Percentiles rank a stretch among this genome's conserved stretches.
Conservation (phyloP, 2,797 vertebrate species). For the Fratercula arctica region DNA sequence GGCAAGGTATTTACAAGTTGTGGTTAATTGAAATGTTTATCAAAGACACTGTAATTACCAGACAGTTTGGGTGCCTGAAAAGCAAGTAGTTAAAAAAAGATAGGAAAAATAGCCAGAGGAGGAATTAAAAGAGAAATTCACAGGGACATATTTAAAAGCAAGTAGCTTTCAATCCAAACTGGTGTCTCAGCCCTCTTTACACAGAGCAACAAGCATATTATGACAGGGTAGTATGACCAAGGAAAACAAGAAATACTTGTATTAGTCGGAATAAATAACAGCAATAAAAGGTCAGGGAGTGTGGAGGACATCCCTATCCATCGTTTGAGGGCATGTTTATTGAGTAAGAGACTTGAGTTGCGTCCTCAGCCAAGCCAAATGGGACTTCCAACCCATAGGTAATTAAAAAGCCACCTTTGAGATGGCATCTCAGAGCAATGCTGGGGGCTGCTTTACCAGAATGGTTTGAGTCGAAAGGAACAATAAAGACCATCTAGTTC, state of each 20-base stretch:
- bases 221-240: neutral
- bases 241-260: neutral
- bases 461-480: no score
- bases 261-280: neutral
- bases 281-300: neutral
- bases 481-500: no score
- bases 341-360: neutral
- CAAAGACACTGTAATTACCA: constrained; percentile 47
- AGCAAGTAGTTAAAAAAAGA: neutral
- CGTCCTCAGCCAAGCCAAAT: neutral
- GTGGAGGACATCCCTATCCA: fast-evolving
- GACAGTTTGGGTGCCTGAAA: neutral
- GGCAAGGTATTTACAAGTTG: constrained; percentile 35
- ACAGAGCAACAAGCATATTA: neutral
- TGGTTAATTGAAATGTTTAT: constrained; percentile 39
- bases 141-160: neutral
- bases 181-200: neutral
- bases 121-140: neutral
- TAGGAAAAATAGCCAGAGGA: neutral
- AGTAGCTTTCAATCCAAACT: neutral
- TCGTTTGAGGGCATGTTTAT: neutral
- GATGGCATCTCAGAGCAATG: neutral
- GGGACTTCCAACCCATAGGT: neutral
- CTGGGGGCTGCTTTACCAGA: neutral
- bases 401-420: neutral